These are phyloP conservation scores for Monopterus albus DNA, from an alignment of 2,113 vertebrate genomes.

Conservation along the genomic window DNA sequence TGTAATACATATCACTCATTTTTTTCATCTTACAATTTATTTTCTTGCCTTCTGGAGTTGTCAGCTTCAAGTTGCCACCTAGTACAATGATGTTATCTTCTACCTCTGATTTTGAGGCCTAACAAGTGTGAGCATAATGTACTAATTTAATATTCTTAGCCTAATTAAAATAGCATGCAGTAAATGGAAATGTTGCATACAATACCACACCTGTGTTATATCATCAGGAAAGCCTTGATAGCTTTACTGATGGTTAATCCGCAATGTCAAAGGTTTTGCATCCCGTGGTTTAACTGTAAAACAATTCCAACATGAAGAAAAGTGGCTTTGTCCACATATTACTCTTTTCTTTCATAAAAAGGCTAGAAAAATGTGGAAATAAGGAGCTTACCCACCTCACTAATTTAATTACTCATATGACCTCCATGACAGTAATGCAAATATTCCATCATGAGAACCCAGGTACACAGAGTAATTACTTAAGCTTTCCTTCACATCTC, in stretches of 20 bases:
- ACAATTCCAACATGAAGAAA: conserved; percentile 75
- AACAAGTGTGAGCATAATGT: conserved; percentile 17
- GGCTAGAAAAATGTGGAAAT: conserved; percentile 76
- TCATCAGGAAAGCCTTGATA: conserved; percentile 1
- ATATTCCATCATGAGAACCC: conserved; percentile 93
- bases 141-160: conserved; percentile 14
- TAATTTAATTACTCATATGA: conserved; percentile 96
- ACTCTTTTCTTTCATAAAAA: conserved; percentile 73
- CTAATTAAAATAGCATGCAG: conserved; percentile 29
- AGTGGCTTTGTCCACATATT: conserved; percentile 79
- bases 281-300: conserved; percentile 49
- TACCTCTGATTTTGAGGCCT: conserved; percentile 23
- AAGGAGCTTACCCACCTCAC: conserved; percentile 86
- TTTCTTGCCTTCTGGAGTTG: conserved; percentile 57
- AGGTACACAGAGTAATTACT: conserved; percentile 97
- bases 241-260: conserved; percentile 43
- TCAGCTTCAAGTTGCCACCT: conserved; percentile 26
- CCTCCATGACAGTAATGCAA: conserved; percentile 96
- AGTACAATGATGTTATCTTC: background rate
- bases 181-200: conserved; percentile 9
- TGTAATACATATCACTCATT: conserved; percentile 66
- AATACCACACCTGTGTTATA: background rate
- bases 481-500: conserved; percentile 95
- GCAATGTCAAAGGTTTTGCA: conserved; percentile 51
- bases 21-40: conserved; percentile 62